Conservation (phyloP, 92 coral and sea anemone genomes). For the Phenganax stokvisi region DNA sequence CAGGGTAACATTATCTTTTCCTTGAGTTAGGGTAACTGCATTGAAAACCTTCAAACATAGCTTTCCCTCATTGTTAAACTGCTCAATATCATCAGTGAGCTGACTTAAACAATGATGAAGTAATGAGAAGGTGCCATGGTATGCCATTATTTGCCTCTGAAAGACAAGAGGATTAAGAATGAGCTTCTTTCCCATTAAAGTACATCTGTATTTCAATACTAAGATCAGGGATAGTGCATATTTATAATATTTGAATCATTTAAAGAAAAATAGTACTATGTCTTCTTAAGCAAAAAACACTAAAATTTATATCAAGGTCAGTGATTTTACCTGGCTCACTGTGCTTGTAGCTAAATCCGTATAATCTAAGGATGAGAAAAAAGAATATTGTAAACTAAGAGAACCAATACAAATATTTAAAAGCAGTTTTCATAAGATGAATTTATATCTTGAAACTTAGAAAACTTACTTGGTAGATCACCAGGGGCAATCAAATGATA, state of each 20-base stretch:
- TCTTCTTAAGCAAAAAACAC: too few relatives aligned
- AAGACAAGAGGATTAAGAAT: background rate
- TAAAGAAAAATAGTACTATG: too few relatives aligned
- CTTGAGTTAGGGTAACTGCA: constrained; percentile 71
- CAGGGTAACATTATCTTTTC: constrained; percentile 64
- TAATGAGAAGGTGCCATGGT: constrained; percentile 89
- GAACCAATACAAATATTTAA: too few relatives aligned
- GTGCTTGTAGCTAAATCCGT: constrained; percentile 95
- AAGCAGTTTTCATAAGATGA: background rate
- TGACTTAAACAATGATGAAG: constrained; percentile 79
- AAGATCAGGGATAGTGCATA: too few relatives aligned
- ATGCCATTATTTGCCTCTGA: constrained; percentile 85
- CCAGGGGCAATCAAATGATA: constrained; percentile 93
- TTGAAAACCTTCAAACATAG: constrained; percentile 70
- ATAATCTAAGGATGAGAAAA: constrained; percentile 54
- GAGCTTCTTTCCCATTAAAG: too few relatives aligned
- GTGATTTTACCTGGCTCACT: constrained; percentile 64
- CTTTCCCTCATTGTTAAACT: constrained; percentile 65
- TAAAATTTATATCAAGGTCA: background rate
- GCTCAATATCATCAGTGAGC: constrained; percentile 81
- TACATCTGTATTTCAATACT: too few relatives aligned
- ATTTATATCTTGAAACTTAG: background rate
- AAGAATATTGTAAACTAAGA: background rate
- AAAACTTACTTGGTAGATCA: constrained; percentile 83
- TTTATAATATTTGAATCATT: too few relatives aligned